Base-by-base conservation (phyloP, 1,140 invertebrate species). In the Brachionus asplanchnoidis region DNA sequence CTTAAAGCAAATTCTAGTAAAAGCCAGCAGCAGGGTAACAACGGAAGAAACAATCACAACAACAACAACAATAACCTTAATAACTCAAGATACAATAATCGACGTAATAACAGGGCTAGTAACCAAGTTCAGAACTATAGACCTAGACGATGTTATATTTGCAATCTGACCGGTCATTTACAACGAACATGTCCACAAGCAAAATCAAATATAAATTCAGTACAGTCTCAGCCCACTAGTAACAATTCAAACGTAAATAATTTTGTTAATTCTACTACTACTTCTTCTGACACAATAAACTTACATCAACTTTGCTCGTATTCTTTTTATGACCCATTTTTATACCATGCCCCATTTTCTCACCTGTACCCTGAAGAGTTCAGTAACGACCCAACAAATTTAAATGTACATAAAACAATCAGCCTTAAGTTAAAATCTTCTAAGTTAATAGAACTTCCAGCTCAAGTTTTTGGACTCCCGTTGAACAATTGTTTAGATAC, bases 301-400 rank as follows among this genome's bases (percentile, higher is more conserved):
- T 20, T 73, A 40, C 14, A 42, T 40, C 14, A 73, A 73, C 28
- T 73, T 17, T 73, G 68, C 68, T 42, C 68, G 32, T 42, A 42
- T 36, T 73, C 68, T 73, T 73, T 73, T 40, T 42, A 73, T 73
- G 68, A 73, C 68, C 68, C 68, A 73, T 42, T 36, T 73, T 42
- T 73, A 44, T 73, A 42, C 36, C 68, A 73, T 17, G 11, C 68
- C 17, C 68, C 68, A 17, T 73, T 40, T 42, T 36, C 40, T 17
- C 68, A 73, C 68, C 0, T 73, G 11, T 42, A 9, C 32, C 40
- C 32, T 40, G 68, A 68, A 68, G 20, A 12, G 12, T 68, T 28
- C 0, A 32, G 26, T 32, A 32, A 68, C 23, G 17, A 28, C 32
- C 23, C 23, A 68, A 23, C 23, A 32, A 14, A 14, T 68, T 32